Evolutionary conservation across 1,140 invertebrate genomes (phyloP).

Genomic region (Atta cephalotes): DNA sequence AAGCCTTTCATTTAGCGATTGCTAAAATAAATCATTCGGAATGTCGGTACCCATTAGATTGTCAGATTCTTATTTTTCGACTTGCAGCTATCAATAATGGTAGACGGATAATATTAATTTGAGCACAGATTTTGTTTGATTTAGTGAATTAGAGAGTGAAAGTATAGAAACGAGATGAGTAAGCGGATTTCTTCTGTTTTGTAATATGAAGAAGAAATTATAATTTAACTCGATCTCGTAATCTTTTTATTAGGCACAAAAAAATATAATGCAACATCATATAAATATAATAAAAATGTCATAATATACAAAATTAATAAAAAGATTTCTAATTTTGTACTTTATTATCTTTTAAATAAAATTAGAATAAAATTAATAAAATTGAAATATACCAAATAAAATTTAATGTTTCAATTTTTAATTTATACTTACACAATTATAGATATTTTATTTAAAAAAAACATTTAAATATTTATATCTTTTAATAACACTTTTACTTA

Average conservation of each 20-base stretch:
- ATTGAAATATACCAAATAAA: background rate
- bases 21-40: slow-evolving; percentile 45
- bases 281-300: background rate
- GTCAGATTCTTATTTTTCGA: background rate
- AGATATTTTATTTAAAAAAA: background rate
- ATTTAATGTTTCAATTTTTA: background rate
- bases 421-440: background rate
- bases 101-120: slow-evolving; percentile 8
- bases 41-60: background rate
- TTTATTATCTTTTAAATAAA: background rate
- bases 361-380: too few relatives aligned
- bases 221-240: slow-evolving; percentile 5
- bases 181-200: background rate
- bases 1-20: slow-evolving; percentile 29
- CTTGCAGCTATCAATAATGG: slow-evolving; percentile 10
- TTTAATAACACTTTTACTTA: background rate
- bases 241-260: background rate
- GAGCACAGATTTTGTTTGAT: slow-evolving; percentile 8
- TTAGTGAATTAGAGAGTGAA: slow-evolving; percentile 14
- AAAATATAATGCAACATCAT: background rate
- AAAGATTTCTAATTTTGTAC: background rate
- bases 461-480: background rate
- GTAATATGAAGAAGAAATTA: background rate
- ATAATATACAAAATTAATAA: background rate
- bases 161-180: background rate